phyloP scores from a whole-genome alignment of 2,888 invertebrate genomes.

The Noctua fimbriata region DNA sequence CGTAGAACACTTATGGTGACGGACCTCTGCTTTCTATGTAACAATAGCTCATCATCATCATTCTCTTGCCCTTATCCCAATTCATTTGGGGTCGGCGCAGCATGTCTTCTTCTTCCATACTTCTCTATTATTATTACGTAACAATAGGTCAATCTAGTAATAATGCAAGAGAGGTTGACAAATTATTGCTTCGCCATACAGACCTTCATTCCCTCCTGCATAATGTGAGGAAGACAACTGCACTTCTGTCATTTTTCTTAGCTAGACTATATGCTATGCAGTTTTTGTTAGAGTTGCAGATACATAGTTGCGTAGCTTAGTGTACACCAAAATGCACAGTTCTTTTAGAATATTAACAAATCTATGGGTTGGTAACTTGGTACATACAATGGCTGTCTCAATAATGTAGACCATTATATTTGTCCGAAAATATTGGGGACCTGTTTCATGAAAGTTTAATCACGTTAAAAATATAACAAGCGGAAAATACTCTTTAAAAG shows the following conservation, averaged over 20 bases:
- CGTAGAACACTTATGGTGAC: not conserved
- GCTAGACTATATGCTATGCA: not conserved
- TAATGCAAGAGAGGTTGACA: slow-evolving; percentile 24
- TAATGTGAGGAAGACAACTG: not conserved
- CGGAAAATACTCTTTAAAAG: not conserved
- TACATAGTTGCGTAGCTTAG: not conserved
- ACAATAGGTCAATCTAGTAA: slow-evolving; percentile 7
- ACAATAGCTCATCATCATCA: not conserved
- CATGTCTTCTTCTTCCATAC: no score
- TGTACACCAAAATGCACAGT: not conserved
- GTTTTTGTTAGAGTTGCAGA: not conserved
- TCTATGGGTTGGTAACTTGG: not conserved
- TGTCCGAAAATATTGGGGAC: not conserved
- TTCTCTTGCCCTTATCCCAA: no score
- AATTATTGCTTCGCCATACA: slow-evolving; percentile 12
- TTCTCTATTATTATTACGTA: no score
- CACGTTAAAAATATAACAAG: not conserved
- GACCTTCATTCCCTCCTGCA: slow-evolving; percentile 12
- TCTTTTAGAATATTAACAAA: not conserved
- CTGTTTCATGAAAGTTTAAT: not conserved
- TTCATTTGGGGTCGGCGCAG: no score
- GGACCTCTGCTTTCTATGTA: slow-evolving; percentile 5
- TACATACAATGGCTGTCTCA: not conserved
- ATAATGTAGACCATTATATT: not conserved
- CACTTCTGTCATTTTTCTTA: slow-evolving; percentile 12